Evolutionary conservation across 1,140 invertebrate genomes (phyloP), one percentile per base, ranked within the genome.

Genomic region (Panulirus ornatus): DNA sequence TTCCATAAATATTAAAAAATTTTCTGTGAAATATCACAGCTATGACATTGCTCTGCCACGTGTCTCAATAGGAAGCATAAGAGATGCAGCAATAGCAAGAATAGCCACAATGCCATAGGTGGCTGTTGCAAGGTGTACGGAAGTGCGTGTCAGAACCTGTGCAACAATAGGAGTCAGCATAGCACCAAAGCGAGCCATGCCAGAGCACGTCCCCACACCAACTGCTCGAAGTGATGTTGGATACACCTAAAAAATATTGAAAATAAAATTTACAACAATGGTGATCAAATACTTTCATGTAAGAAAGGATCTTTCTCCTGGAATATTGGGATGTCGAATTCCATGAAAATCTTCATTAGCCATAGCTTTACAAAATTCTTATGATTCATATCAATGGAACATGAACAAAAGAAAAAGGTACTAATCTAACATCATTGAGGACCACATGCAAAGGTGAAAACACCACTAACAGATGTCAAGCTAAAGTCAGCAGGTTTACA

Each of bases 161-260:
- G 98, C 97, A 51, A 99, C 96, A 93, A 98, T 98, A 0, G 98
- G 98, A 1, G 98, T 98, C 2, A 98, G 94, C 96, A 98, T 98
- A 30, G 98, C 98, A 54, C 98, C 98, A 40, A 99, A 95, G 86
- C 98, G 94, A 2, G 98, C 97, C 95, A 99, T 97, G 2, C 96
- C 97, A 93, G 97, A 97, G 93, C 97, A 98, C 1, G 97, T 96
- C 3, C 97, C 98, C 0, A 99, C 96, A 0, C 98, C 98, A 54
- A 98, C 96, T 44, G 97, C 97, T 91, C 98, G 94, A 91, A 98
- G 95, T 70, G 97, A 97, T 3, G 97, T 98, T 0, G 98, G 98
- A 94, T 99, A 99, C 27, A 96, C 95, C 95, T 96, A 89, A 6
- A 38, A 63, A 8, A 47, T n/a, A n/a, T n/a, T n/a, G n/a, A n/a